Percentiles rank a stretch among this genome's conserved stretches.
Conservation (phyloP, 2,113 vertebrate genomes). For the Trogon melanurus region DNA sequence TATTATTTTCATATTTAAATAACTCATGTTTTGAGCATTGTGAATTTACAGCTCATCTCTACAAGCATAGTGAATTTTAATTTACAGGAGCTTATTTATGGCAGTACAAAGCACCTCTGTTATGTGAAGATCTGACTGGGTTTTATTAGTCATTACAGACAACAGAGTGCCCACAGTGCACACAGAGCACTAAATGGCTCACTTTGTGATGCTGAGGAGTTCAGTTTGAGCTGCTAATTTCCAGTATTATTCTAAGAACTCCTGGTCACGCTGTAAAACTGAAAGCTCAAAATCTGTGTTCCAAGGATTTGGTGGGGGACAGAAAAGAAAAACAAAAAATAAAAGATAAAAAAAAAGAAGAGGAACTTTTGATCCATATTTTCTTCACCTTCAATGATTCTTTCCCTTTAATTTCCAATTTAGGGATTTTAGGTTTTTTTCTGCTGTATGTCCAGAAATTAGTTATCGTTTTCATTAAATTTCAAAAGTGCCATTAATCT, state of each 20-base stretch:
- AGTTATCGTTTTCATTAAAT: neutral
- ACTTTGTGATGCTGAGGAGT: neutral
- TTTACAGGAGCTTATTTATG: neutral
- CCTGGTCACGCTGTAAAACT: neutral
- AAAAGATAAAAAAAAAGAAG: neutral
- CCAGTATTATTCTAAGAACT: neutral
- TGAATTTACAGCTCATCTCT: neutral
- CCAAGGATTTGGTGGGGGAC: too few relatives aligned
- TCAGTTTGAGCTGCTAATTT: neutral
- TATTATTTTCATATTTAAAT: neutral
- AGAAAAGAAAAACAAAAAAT: neutral
- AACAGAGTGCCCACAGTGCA: neutral
- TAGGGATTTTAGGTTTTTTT: neutral
- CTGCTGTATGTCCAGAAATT: neutral
- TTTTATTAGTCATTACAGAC: neutral
- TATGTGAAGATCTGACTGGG: neutral
- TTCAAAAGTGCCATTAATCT: neutral
- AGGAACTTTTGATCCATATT: fast-evolving
- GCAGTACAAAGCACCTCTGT: neutral
- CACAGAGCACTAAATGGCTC: neutral
- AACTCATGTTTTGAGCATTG: fast-evolving
- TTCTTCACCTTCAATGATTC: neutral
- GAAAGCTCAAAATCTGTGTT: neutral
- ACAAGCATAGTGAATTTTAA: neutral
- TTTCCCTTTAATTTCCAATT: neutral